A percentile compares a stretch with the other conserved stretches of the same genome.
Evolutionary conservation across 2,113 vertebrate genomes (phyloP).

Genomic region (Engystomops pustulosus): DNA sequence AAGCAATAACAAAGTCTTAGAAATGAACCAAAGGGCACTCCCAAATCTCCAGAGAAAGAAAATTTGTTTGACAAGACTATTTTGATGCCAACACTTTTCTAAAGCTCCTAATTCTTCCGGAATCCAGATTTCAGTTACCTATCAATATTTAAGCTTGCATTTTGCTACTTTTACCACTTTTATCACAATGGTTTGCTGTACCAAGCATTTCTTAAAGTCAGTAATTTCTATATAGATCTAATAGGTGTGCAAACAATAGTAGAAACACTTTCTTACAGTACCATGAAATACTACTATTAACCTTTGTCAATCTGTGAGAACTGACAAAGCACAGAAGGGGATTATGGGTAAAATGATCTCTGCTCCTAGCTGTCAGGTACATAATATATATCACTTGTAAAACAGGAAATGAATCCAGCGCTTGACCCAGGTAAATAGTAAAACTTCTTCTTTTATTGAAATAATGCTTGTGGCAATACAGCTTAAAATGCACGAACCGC

Average conservation of each 20-base stretch:
- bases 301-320: too few relatives aligned
- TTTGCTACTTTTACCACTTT: constrained; percentile 17
- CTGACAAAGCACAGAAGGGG: background rate
- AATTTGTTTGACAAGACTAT: constrained; percentile 29
- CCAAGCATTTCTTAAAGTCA: constrained; percentile 25
- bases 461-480: too few relatives aligned
- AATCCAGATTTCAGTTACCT: constrained; percentile 44
- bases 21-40: constrained; percentile 13
- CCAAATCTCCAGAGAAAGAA: background rate
- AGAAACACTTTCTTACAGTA: background rate
- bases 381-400: too few relatives aligned
- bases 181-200: constrained; percentile 10
- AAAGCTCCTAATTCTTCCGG: constrained; percentile 17
- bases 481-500: too few relatives aligned
- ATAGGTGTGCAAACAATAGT: background rate
- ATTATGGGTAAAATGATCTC: too few relatives aligned
- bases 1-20: constrained; percentile 28
- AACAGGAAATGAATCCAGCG: too few relatives aligned
- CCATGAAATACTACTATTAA: constrained; percentile 17
- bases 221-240: background rate
- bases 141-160: constrained; percentile 41
- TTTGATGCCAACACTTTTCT: constrained; percentile 44
- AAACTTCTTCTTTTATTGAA: too few relatives aligned
- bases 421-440: too few relatives aligned
- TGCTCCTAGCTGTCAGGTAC: too few relatives aligned